phyloP scores from a whole-genome alignment of 35 echinoderm and acorn worm species.

The Hemicentrotus pulcherrimus region DNA sequence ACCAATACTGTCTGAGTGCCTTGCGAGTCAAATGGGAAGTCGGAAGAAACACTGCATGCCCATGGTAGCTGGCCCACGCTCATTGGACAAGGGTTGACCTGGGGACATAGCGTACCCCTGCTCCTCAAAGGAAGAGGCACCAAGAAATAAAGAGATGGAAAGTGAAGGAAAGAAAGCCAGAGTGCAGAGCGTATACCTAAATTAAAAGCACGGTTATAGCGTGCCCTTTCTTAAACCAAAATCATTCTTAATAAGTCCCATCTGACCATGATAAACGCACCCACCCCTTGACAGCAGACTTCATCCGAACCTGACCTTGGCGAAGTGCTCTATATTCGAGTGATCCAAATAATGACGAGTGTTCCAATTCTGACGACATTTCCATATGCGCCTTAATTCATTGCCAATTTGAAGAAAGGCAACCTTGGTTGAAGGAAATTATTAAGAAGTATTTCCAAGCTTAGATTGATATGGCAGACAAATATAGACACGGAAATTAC shows the following conservation, averaged over 20 bases:
- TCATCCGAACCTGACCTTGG: not conserved
- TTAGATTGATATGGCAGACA: constrained; percentile 1
- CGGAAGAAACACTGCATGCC: not conserved
- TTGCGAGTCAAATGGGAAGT: not conserved
- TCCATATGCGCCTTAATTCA: constrained; percentile 17
- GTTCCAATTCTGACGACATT: not conserved
- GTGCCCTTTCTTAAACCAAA: not conserved
- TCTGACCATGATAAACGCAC: not conserved
- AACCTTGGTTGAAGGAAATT: constrained; percentile 2
- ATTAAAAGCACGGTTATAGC: not conserved
- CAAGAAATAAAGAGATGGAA: not conserved
- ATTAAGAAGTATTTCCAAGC: not conserved
- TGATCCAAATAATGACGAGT: constrained; percentile 18
- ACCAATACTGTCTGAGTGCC: not conserved
- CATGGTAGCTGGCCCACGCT: not conserved
- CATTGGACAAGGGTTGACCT: not conserved
- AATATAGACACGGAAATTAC: not conserved
- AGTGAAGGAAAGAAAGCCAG: not conserved
- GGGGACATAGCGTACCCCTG: not conserved
- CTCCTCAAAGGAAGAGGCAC: not conserved
- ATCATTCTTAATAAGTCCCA: not conserved
- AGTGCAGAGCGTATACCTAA: not conserved
- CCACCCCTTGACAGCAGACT: not conserved
- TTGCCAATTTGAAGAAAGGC: not conserved
- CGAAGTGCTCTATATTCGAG: not conserved